phyloP scores from a whole-genome alignment of 2,888 invertebrate genomes.

The Drosophila maculinotata region DNA sequence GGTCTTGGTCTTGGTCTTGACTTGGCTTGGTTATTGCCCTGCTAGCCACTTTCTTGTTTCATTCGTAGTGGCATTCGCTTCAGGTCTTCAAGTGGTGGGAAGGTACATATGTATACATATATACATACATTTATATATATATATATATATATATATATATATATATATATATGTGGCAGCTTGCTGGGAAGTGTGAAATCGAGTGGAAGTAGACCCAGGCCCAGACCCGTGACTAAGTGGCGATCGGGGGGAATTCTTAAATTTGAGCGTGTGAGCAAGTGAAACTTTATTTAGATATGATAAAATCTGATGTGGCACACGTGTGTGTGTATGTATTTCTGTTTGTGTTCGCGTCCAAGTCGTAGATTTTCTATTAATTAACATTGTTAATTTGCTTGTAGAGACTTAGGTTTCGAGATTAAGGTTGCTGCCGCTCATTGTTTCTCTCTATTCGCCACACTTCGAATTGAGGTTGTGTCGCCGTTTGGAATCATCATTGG shows the following conservation, averaged over 20 bases:
- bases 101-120: conserved; percentile 25
- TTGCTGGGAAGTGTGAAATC: conserved; percentile 71
- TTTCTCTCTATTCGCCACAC: conserved; percentile 26
- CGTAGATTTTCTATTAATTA: conserved; percentile 74
- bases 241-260: conserved; percentile 40
- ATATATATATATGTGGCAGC: conserved; percentile 14
- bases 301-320: conserved; percentile 62
- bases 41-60: conserved; percentile 62
- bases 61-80: too few relatives aligned
- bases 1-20: conserved; percentile 31
- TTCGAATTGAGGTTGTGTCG: conserved; percentile 47
- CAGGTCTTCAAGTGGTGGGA: conserved; percentile 50
- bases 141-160: neutral
- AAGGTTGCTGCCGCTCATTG: conserved; percentile 49
- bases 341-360: conserved; percentile 19
- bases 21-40: conserved; percentile 50
- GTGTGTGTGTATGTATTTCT: neutral
- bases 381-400: conserved; percentile 71
- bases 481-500: conserved; percentile 12
- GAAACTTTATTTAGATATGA: conserved; percentile 71
- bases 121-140: conserved; percentile 2
- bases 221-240: conserved; percentile 57
- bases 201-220: conserved; percentile 43
- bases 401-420: conserved; percentile 56
- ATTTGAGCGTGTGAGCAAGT: conserved; percentile 65